Percentiles rank a stretch among this genome's conserved stretches.
Evolutionary conservation across 2,888 invertebrate species (phyloP).

Genomic region (Nysson spinosus): DNA sequence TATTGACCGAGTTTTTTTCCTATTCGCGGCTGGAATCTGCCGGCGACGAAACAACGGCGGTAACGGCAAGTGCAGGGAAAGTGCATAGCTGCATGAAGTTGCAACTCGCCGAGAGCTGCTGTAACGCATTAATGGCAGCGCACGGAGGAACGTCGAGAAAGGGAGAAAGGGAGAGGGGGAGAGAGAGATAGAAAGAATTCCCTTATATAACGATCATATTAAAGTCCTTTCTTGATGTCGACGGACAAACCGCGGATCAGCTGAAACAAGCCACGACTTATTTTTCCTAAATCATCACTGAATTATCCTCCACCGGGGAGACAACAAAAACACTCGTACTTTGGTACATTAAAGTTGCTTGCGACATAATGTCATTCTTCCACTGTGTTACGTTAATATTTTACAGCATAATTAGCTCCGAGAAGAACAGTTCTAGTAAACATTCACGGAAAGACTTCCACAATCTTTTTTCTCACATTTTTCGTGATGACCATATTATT

Average conservation of each 20-base stretch:
- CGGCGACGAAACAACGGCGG: not conserved
- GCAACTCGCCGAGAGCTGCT: constrained; percentile 55
- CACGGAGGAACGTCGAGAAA: constrained; percentile 16
- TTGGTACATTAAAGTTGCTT: too few relatives aligned
- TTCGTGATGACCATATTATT: too few relatives aligned
- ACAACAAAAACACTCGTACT: too few relatives aligned
- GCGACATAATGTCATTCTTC: too few relatives aligned
- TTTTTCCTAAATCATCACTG: too few relatives aligned
- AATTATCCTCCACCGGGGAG: too few relatives aligned
- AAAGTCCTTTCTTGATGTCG: constrained; percentile 55
- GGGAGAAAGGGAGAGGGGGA: constrained; percentile 30
- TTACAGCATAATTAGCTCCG: too few relatives aligned
- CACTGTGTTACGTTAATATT: too few relatives aligned
- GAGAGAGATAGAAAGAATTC: constrained; percentile 52
- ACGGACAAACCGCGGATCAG: constrained; percentile 1
- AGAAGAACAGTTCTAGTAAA: too few relatives aligned
- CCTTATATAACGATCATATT: constrained; percentile 62
- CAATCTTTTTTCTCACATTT: too few relatives aligned
- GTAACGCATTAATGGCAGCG: constrained; percentile 61
- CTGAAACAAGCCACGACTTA: not conserved
- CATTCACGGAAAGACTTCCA: too few relatives aligned
- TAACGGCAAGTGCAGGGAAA: constrained; percentile 52
- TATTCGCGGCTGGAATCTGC: not conserved
- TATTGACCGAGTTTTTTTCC: not conserved
- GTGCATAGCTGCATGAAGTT: constrained; percentile 64